Evolutionary conservation across 2,888 invertebrate species (phyloP).

Genomic region (Chalcosyrphus nemorum): DNA sequence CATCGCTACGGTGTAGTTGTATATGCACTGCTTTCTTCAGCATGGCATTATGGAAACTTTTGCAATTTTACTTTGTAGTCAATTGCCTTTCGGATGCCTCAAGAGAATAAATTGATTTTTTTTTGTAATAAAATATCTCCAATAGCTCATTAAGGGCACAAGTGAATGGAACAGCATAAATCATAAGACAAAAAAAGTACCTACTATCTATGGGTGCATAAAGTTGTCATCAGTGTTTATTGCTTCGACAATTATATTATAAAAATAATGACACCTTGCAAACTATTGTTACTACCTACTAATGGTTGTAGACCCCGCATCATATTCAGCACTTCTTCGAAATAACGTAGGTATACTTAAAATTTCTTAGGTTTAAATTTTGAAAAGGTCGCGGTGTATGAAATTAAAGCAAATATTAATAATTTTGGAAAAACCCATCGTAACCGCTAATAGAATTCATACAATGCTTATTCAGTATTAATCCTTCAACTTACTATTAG

Average conservation of each 20-base stretch:
- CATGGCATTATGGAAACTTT: background rate
- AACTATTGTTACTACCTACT: background rate
- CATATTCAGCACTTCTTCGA: background rate
- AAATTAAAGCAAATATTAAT: background rate
- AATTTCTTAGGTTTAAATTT: background rate
- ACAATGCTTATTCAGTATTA: background rate
- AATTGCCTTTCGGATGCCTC: background rate
- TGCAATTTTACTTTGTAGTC: background rate
- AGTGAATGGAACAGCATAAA: slow-evolving; percentile 49
- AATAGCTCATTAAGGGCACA: slow-evolving; percentile 51
- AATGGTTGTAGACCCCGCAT: background rate
- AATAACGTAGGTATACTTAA: background rate
- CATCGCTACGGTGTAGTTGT: background rate
- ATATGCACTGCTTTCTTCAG: background rate
- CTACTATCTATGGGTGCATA: background rate
- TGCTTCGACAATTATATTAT: background rate
- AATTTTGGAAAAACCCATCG: background rate
- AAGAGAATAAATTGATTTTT: slow-evolving; percentile 9
- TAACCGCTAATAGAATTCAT: background rate
- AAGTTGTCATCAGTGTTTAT: slow-evolving; percentile 9
- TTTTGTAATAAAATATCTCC: slow-evolving; percentile 15
- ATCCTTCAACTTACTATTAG: background rate
- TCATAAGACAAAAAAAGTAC: background rate
- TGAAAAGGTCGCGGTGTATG: background rate
- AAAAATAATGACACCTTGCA: background rate